phyloP scores from a whole-genome alignment of 2,797 vertebrate genomes.

The Cossypha polioptera region DNA sequence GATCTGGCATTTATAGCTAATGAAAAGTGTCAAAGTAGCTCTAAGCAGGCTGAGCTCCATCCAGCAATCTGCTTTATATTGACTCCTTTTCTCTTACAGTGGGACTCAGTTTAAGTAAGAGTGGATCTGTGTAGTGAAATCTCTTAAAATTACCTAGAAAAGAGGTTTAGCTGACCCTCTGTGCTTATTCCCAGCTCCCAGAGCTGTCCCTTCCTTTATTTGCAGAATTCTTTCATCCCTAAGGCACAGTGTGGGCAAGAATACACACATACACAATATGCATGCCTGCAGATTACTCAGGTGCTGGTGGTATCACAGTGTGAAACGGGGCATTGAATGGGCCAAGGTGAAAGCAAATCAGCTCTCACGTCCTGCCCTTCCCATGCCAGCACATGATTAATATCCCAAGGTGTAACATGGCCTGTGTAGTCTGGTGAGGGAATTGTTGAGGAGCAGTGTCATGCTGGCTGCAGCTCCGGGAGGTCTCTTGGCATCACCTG shows the following conservation, averaged over 20 bases:
- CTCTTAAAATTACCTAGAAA: background rate
- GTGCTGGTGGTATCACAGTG: background rate
- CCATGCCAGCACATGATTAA: background rate
- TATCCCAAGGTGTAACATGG: background rate
- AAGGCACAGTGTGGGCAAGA: background rate
- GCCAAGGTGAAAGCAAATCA: background rate
- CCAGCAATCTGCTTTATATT: background rate
- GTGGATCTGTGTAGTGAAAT: background rate
- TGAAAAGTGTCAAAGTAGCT: background rate
- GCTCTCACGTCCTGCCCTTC: background rate
- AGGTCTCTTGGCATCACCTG: rapidly evolving
- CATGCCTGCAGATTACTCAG: background rate
- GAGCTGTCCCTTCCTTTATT: constrained; percentile 21
- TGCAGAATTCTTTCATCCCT: constrained; percentile 4
- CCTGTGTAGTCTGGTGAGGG: background rate
- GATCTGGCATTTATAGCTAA: background rate
- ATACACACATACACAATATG: rapidly evolving
- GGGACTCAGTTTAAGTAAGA: background rate
- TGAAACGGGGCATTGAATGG: background rate
- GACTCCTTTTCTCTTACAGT: background rate
- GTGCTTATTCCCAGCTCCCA: background rate
- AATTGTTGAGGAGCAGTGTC: rapidly evolving
- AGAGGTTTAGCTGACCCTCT: background rate
- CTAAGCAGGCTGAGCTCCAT: background rate
- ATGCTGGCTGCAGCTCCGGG: background rate